These are phyloP conservation scores for Andrena fulva DNA, from an alignment of 2,888 invertebrate species.

Conservation along the genomic window DNA sequence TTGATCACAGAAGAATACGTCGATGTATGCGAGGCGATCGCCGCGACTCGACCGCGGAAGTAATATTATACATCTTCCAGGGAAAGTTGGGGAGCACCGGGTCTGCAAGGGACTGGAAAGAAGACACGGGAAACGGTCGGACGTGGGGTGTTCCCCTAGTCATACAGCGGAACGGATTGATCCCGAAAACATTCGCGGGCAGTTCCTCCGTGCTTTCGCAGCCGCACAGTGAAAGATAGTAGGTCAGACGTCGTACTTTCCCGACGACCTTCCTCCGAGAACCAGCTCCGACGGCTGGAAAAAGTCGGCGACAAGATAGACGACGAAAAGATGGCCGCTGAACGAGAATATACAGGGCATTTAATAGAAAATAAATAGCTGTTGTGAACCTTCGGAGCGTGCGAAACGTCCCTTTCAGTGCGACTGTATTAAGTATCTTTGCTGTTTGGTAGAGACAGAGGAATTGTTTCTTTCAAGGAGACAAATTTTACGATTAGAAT, in stretches of 20 bases:
- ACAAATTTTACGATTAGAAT: background rate
- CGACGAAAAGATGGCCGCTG: slow-evolving; percentile 27
- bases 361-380: background rate
- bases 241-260: slow-evolving; percentile 43
- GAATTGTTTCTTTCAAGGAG: background rate
- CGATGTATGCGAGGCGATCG: slow-evolving; percentile 46
- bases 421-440: background rate
- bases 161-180: slow-evolving; percentile 62
- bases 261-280: slow-evolving; percentile 44
- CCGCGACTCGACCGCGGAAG: slow-evolving; percentile 49
- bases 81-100: slow-evolving; percentile 63
- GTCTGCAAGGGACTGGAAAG: slow-evolving; percentile 39
- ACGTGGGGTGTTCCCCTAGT: slow-evolving; percentile 52
- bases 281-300: slow-evolving; percentile 47
- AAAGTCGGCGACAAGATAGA: slow-evolving; percentile 45
- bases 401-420: background rate
- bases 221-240: slow-evolving; percentile 44
- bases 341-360: background rate
- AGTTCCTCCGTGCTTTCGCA: slow-evolving; percentile 54
- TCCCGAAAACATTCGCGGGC: slow-evolving; percentile 62
- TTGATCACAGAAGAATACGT: slow-evolving; percentile 65
- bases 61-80: slow-evolving; percentile 64
- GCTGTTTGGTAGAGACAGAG: background rate
- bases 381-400: background rate
- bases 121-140: slow-evolving; percentile 45